These are phyloP conservation scores for Andrena bucephala DNA, from an alignment of 2,888 invertebrate genomes.

Conservation along the genomic window DNA sequence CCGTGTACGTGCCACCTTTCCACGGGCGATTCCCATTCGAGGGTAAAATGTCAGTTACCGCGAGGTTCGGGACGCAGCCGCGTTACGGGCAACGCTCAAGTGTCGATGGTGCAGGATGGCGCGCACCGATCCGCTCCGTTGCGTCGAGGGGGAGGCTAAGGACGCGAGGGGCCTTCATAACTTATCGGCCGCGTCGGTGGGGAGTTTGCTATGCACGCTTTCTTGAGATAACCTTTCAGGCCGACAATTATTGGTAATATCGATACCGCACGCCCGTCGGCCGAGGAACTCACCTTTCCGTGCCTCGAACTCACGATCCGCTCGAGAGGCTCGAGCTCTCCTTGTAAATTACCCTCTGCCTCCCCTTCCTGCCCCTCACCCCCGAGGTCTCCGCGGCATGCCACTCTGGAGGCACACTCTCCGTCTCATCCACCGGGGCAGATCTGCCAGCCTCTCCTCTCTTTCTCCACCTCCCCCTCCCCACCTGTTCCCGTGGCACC, in stretches of 20 bases:
- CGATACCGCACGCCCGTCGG: slow-evolving; percentile 79
- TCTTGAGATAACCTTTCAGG: slow-evolving; percentile 82
- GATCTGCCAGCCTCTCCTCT: background rate
- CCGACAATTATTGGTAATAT: slow-evolving; percentile 84
- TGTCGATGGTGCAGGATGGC: slow-evolving; percentile 21
- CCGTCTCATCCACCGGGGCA: slow-evolving; percentile 33
- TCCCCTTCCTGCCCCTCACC: slow-evolving; percentile 32
- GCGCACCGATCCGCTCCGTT: slow-evolving; percentile 1
- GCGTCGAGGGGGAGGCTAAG: slow-evolving; percentile 51
- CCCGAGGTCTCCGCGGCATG: slow-evolving; percentile 14
- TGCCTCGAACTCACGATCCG: slow-evolving; percentile 77
- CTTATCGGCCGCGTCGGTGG: slow-evolving; percentile 75
- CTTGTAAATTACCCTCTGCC: slow-evolving; percentile 75
- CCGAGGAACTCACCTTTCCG: slow-evolving; percentile 72
- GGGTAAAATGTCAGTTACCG: slow-evolving; percentile 15
- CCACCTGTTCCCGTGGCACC: background rate
- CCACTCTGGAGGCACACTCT: slow-evolving; percentile 30
- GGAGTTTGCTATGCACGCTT: slow-evolving; percentile 78
- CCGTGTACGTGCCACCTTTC: slow-evolving; percentile 32
- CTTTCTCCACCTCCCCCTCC: slow-evolving; percentile 19
- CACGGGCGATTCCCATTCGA: slow-evolving; percentile 29
- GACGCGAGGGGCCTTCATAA: slow-evolving; percentile 74
- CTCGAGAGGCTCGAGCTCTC: slow-evolving; percentile 77
- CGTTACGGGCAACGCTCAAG: slow-evolving; percentile 23
- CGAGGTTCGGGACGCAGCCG: slow-evolving; percentile 7